Evolutionary conservation across 2,113 vertebrate species (phyloP), one percentile per base, ranked within the genome.

Genomic region (Stigmatopora nigra): DNA sequence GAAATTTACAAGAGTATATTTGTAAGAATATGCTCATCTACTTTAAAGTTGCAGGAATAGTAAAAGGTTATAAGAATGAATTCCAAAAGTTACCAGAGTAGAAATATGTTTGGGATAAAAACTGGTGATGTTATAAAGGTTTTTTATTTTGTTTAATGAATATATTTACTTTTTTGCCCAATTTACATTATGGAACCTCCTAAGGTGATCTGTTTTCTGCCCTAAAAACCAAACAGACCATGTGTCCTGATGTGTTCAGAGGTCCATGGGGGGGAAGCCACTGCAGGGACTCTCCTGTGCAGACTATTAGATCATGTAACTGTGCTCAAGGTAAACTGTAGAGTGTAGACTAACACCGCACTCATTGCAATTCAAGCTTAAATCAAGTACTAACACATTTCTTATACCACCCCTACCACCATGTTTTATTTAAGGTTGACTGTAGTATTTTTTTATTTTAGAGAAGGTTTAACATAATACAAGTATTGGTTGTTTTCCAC

Each of bases 181-280:
- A 12, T 14, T n/a, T 16, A 61, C 36, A 7, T 19, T 55, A 11
- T 35, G 52, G 58, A 62, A 49, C 35, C 49, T 69, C 38, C 49
- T 10, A 31, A 31, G 25, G 25, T 70, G 58, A 77, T 63, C 62
- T n/a, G 7, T 77, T 71, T 62, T 79, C 36, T 81, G 56, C 76
- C 35, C 80, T 74, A 64, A 84, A 93, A 79, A 56, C 19, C 22
- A 31, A 56, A 73, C 88, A 99, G 97, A 94, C 94, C 46, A 96
- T 98, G 94, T 93, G 95, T 84, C 97, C 97, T 12, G 96, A 99
- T 78, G 92, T 98, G 77, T 99, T 94, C 88, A 88, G 87, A 75
- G 97, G 97, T 17, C 90, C 79, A 0, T 99, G 97, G 97, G 97
- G 96, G 81, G 96, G 97, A 84, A 93, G 89, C 68, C 87, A 84